Base-by-base conservation (phyloP, 92 coral and sea anemone species). In the Epizoanthus stellaris region DNA sequence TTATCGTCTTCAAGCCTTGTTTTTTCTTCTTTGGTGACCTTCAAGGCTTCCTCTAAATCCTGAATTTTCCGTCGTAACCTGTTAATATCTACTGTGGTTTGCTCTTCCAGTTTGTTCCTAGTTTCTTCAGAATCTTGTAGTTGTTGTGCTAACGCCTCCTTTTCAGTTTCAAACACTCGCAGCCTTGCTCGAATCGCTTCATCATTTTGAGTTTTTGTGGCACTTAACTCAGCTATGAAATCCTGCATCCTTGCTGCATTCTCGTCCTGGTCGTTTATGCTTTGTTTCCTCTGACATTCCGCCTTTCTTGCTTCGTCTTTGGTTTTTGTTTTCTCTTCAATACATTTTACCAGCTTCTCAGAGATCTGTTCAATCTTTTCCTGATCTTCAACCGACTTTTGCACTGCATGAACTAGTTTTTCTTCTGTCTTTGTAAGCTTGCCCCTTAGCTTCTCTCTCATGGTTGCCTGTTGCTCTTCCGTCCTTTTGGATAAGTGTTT, bases 251-350 rank as follows among this genome's bases (percentile, higher is more conserved):
- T 45, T 60, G 17, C 21, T 79, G 19, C 42, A 11, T 42, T 79
- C 61, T 63, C 83, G 19, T 79, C 72, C 10, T 43, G 72, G 14
- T 79, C 83, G 12, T 64, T 63, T 16, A 63, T 58, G 19, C 36
- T 42, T 43, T 47, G 71, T 47, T 38, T 63, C n/a, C 73, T 79
- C 52, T 64, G 60, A 45, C 7, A 4, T 63, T 79, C 83, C 49
- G 14, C 36, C 23, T 13, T 63, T 3, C 16, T 42, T 19, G 49
- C 43, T 19, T 79, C 56, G 17, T 76, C 83, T 62, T 79, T 70
- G 11, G 43, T 61, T 42, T 79, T 63, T 6, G 14, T 43, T 79
- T 79, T 79, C 4, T 63, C 83, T 39, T 79, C 72, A n/a, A 63
- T 57, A 63, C 39, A n/a, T 63, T 79, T 79, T 30, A 9, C 38